Evolutionary conservation across 1,140 invertebrate genomes (phyloP).

Genomic region (Hermetia illucens): DNA sequence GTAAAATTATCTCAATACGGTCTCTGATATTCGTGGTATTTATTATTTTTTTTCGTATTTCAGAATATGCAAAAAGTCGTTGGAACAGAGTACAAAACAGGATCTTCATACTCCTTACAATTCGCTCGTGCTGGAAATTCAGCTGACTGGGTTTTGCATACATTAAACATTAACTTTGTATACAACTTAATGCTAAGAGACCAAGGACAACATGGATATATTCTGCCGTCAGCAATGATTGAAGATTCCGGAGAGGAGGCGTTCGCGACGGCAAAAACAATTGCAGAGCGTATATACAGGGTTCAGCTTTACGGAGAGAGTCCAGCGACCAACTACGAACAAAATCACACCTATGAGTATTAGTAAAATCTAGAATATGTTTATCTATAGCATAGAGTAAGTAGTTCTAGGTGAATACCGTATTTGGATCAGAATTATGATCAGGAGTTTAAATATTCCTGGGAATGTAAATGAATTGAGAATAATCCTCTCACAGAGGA

Average conservation of each 20-base stretch:
- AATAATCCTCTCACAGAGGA: no score
- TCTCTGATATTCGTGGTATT: not conserved
- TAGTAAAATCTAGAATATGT: no score
- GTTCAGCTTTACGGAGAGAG: no score
- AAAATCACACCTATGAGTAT: no score
- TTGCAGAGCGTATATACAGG: no score
- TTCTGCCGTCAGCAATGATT: constrained; percentile 61
- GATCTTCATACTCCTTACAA: constrained; percentile 22
- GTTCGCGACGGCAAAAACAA: constrained; percentile 57
- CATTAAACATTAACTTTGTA: constrained; percentile 48
- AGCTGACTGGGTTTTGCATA: constrained; percentile 56
- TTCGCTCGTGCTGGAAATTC: constrained; percentile 35
- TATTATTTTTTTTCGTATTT: not conserved
- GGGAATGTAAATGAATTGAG: no score
- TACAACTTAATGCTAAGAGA: constrained; percentile 74
- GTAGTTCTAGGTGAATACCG: no score
- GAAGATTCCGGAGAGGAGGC: constrained; percentile 62
- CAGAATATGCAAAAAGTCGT: not conserved
- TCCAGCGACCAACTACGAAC: no score
- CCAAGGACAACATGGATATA: constrained; percentile 58
- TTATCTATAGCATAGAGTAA: no score
- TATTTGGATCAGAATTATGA: no score
- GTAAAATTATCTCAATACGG: constrained; percentile 1
- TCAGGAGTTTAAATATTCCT: no score
- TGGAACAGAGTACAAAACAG: constrained; percentile 22